A percentile compares a stretch with the other conserved stretches of the same genome.
Conservation (phyloP, 2,113 vertebrate species). For the Paramormyrops kingsleyae region DNA sequence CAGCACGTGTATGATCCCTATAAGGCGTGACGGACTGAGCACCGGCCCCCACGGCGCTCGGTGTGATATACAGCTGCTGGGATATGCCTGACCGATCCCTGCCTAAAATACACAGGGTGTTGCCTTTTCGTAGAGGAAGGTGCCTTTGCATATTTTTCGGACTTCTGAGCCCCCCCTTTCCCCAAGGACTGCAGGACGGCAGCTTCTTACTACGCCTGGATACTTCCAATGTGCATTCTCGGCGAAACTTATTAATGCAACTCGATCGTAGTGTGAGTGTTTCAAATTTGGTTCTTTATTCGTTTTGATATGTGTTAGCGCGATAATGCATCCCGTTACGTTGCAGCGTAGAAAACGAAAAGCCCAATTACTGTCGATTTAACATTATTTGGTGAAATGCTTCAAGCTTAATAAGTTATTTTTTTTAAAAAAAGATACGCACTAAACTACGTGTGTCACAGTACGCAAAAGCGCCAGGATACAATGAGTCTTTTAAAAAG, state of each 20-base stretch:
- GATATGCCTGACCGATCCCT: slow-evolving; percentile 7
- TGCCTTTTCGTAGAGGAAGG: neutral
- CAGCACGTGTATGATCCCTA: neutral
- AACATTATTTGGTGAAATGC: neutral
- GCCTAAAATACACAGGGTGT: slow-evolving; percentile 27
- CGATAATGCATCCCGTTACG: neutral
- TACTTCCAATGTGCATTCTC: neutral
- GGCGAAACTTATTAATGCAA: neutral
- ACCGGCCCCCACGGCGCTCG: neutral
- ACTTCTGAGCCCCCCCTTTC: neutral
- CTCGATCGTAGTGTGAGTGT: neutral
- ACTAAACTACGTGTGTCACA: neutral
- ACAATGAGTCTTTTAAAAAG: neutral
- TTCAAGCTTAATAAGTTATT: neutral
- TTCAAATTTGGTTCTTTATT: neutral
- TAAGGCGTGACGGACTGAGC: neutral
- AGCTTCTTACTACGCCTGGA: neutral
- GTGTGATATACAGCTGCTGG: slow-evolving; percentile 2
- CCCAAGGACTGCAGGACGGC: neutral
- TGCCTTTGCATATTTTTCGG: slow-evolving; percentile 18
- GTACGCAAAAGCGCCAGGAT: neutral
- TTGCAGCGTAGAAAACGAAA: neutral
- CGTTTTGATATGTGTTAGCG: neutral
- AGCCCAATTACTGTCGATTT: neutral
- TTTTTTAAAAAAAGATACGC: neutral